Evolutionary conservation across 2,797 vertebrate species (phyloP), one percentile per base, ranked within the genome.

Genomic region (Eleutherodactylus coqui): DNA sequence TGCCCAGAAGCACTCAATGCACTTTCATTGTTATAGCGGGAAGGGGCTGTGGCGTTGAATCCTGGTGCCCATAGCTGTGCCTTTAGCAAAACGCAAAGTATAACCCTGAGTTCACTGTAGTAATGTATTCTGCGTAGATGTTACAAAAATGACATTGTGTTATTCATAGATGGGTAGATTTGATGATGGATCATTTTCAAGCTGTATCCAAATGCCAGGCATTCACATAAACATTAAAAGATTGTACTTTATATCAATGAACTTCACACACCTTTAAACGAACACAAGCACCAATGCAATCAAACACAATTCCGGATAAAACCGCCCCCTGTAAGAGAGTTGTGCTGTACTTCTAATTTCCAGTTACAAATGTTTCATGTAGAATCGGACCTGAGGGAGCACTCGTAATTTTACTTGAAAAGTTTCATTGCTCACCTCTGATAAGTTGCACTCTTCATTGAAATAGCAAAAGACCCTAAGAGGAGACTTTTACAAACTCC

Each of bases 31-130:
- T 73, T 34, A 34, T 79, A 62, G 24, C 62, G 7, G 27, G 43
- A 55, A 80, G 14, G 62, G 38, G 19, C 16, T 47, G 24, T 29
- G 55, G 53, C 80, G 69, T 55, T 73, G 24, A 86, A 49, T 85
- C 27, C 4, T 45, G 70, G 16, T 51, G 84, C 78, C 58, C 43
- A 60, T 80, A 60, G 84, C 77, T 73, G 69, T 73, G 84, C 77
- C 84, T 51, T 24, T 70, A 69, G 78, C 84, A 86, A 62, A 64
- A 38, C 38, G 47, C 27, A 62, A 32, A 58, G 64, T 79, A 29
- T 43, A 73, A 79, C 24, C 8, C 64, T 60, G 49, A 85, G 49
- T 58, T 84, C 72, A 76, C 67, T 49, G 47, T 75, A 34, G 41
- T 67, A 43, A 78, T 78, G 24, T 17, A n/a, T 69, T 53, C 79